phyloP scores from a whole-genome alignment of 2,888 invertebrate genomes.

The Junonia oenone region DNA sequence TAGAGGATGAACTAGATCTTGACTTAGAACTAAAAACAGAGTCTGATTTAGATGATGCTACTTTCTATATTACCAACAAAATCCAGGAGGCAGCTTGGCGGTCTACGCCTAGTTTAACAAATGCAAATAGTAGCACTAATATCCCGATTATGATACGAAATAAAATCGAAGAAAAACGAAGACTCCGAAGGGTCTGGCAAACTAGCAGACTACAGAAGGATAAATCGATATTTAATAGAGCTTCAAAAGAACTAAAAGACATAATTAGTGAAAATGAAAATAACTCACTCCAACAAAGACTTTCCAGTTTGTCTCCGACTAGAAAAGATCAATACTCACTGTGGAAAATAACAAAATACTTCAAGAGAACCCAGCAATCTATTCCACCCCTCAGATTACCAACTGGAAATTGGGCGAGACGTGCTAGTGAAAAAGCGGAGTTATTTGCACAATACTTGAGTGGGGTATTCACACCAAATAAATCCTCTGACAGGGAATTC shows the following conservation, averaged over 20 bases:
- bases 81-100: conserved; percentile 22
- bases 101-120: not conserved
- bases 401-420: not conserved
- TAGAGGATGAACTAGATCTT: conserved; percentile 10
- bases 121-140: not conserved
- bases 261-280: not conserved
- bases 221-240: conserved; percentile 10
- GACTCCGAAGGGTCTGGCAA: conserved; percentile 22
- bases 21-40: not conserved
- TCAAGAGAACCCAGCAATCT: not conserved
- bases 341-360: conserved; percentile 8
- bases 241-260: conserved; percentile 1
- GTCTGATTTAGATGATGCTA: conserved; percentile 15
- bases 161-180: conserved; percentile 22
- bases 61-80: conserved; percentile 8
- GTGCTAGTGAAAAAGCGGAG: conserved; percentile 1
- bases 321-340: not conserved
- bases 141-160: conserved; percentile 7
- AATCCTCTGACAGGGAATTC: not conserved
- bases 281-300: not conserved
- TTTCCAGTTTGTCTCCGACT: not conserved
- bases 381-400: not conserved
- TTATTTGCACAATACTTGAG: not conserved
- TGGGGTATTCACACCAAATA: conserved; percentile 1
- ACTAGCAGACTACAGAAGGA: not conserved